Conservation (phyloP, 1,140 invertebrate species). For the Halictus rubicundus region DNA sequence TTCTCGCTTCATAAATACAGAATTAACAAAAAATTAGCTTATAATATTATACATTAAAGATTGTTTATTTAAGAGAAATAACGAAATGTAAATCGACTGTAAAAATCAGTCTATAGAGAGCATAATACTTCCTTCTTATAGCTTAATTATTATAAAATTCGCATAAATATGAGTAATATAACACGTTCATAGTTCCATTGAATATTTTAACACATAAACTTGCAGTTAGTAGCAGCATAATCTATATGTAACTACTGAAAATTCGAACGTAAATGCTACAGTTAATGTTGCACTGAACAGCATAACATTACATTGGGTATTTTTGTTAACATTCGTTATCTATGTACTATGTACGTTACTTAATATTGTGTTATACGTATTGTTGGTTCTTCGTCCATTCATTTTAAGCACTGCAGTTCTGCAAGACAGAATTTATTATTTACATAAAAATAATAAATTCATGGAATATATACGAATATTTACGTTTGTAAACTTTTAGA, state of each 20-base stretch:
- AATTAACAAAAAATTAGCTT: slow-evolving; percentile 65
- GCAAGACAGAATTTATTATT: slow-evolving; percentile 16
- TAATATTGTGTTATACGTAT: slow-evolving; percentile 30
- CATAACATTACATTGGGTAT: slow-evolving; percentile 33
- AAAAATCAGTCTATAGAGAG: slow-evolving; percentile 38
- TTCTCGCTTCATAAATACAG: slow-evolving; percentile 30
- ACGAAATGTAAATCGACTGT: slow-evolving; percentile 61
- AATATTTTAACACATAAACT: slow-evolving; percentile 25
- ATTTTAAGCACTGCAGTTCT: slow-evolving; percentile 40
- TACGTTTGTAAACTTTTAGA: background rate
- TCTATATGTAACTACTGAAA: slow-evolving; percentile 11
- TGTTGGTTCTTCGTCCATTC: slow-evolving; percentile 31
- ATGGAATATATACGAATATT: background rate
- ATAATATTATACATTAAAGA: slow-evolving; percentile 56
- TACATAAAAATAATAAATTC: background rate
- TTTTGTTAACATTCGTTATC: slow-evolving; percentile 24
- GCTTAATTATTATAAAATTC: slow-evolving; percentile 27
- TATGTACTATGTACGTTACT: slow-evolving; percentile 23
- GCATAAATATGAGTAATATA: slow-evolving; percentile 32
- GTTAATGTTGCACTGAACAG: slow-evolving; percentile 35
- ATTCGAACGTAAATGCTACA: slow-evolving; percentile 37
- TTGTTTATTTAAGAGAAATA: slow-evolving; percentile 43
- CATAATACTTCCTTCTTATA: slow-evolving; percentile 40
- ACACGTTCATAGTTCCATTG: slow-evolving; percentile 19
- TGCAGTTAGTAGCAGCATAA: slow-evolving; percentile 21